These are phyloP conservation scores for Drosophila mimica DNA, from an alignment of 2,888 invertebrate genomes.

Conservation along the genomic window DNA sequence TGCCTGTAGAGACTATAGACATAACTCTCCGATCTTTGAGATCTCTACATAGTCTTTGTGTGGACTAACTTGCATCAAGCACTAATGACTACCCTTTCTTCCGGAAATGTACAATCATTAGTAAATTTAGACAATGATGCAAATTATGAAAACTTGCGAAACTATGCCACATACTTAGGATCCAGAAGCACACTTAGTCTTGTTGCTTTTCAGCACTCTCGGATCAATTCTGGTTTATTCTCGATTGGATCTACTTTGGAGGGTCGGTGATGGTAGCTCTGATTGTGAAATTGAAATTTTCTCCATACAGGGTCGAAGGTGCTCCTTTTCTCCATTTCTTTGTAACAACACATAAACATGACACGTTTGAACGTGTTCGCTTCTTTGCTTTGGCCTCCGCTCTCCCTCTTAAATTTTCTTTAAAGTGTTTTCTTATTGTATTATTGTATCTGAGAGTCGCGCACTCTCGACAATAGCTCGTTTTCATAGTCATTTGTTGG, in stretches of 20 bases:
- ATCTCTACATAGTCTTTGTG: background rate
- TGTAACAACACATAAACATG: conserved; percentile 16
- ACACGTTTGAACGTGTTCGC: conserved; percentile 30
- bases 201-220: background rate
- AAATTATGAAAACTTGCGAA: background rate
- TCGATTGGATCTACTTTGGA: background rate
- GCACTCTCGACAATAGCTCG: conserved; percentile 10
- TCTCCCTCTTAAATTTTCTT: conserved; percentile 11
- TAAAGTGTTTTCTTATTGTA: conserved; percentile 25
- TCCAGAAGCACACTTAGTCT: background rate
- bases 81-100: no score
- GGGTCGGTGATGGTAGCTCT: background rate
- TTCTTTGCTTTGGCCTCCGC: background rate
- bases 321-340: conserved; percentile 5
- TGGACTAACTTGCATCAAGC: background rate
- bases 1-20: background rate
- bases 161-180: no score
- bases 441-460: conserved; percentile 10
- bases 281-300: conserved; percentile 4
- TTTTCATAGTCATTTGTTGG: conserved; percentile 18
- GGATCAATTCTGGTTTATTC: background rate
- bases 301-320: background rate
- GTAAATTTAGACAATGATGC: background rate
- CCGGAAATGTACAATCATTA: background rate
- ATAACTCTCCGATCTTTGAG: background rate